phyloP scores from a whole-genome alignment of 2,888 invertebrate species.

The Thelaira solivaga region DNA sequence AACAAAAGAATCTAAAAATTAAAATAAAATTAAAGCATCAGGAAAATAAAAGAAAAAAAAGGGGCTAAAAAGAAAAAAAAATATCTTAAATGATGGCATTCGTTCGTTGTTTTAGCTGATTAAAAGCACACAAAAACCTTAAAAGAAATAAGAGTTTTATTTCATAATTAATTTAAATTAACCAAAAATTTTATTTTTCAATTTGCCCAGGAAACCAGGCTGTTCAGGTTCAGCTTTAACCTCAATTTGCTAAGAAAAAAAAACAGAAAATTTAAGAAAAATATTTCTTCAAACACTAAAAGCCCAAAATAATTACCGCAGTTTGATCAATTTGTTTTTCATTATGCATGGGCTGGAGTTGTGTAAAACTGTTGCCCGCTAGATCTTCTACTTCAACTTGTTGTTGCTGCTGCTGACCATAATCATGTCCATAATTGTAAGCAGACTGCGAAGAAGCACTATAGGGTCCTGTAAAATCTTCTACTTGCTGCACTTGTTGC shows the following conservation, averaged over 20 bases:
- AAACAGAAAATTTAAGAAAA: background rate
- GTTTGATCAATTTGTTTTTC: conserved; percentile 47
- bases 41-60: conserved; percentile 17
- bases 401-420: conserved; percentile 46
- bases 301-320: too few relatives aligned
- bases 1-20: conserved; percentile 10
- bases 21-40: conserved; percentile 4
- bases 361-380: conserved; percentile 35
- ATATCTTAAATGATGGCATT: conserved; percentile 23
- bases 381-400: conserved; percentile 63
- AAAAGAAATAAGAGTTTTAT: too few relatives aligned
- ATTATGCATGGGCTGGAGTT: conserved; percentile 6
- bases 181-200: conserved; percentile 69
- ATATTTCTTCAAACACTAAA: background rate
- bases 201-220: conserved; percentile 67
- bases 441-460: background rate
- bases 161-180: conserved; percentile 21
- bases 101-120: background rate
- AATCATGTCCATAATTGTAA: background rate
- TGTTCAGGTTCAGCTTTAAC: conserved; percentile 66
- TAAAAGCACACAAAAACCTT: conserved; percentile 2
- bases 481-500: conserved; percentile 63
- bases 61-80: background rate
- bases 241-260: conserved; percentile 63
- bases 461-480: conserved; percentile 13